A percentile compares a stretch with the other conserved stretches of the same genome.
These are phyloP conservation scores for Epizoanthus rinbou DNA, from an alignment of 92 coral and sea anemone species.

Conservation along the genomic window DNA sequence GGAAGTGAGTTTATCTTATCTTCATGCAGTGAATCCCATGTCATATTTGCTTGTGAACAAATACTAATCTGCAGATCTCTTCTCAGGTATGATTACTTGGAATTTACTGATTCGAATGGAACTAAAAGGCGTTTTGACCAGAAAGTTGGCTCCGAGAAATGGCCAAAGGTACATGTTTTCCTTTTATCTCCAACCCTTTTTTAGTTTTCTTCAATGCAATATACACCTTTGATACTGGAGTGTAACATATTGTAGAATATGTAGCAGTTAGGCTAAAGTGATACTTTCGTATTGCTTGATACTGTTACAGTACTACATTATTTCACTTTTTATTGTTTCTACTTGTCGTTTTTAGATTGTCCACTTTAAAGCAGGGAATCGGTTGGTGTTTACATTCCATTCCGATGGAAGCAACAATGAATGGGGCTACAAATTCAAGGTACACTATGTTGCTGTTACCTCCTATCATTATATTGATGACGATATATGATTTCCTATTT, in stretches of 20 bases:
- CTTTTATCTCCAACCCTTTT: background rate
- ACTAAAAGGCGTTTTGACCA: conserved; percentile 94
- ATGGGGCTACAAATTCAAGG: conserved; percentile 99
- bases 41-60: no score
- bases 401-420: conserved; percentile 99
- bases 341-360: conserved; percentile 60
- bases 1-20: no score
- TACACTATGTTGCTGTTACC: background rate
- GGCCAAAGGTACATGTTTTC: conserved; percentile 75
- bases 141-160: conserved; percentile 98
- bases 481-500: background rate
- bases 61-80: background rate
- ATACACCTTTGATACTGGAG: no score
- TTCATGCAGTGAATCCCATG: no score
- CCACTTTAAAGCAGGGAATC: conserved; percentile 88
- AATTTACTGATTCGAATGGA: conserved; percentile 97
- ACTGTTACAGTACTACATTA: background rate
- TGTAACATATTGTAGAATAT: background rate
- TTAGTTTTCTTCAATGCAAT: background rate
- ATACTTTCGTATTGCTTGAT: background rate
- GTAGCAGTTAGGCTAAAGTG: background rate
- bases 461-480: background rate
- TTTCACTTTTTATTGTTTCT: background rate
- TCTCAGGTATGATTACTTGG: conserved; percentile 90
- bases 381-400: conserved; percentile 87